Evolutionary conservation across 2,113 vertebrate species (phyloP), one percentile per base, ranked within the genome.

Genomic region (Seriola rivoliana): DNA sequence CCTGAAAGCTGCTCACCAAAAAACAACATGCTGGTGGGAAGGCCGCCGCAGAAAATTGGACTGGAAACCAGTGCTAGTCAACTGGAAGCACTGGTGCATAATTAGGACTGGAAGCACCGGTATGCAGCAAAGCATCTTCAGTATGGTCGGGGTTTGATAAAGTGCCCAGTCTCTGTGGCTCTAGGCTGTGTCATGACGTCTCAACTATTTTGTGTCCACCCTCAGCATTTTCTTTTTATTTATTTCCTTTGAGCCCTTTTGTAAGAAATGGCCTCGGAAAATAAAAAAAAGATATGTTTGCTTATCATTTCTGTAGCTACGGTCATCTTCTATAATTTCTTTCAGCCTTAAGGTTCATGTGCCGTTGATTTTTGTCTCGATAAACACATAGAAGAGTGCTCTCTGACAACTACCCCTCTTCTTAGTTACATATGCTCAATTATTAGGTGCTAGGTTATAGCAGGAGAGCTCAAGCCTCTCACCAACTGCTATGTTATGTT

Each of bases 1-100:
- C 98, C 98, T 11, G 96, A 97, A 84, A 97, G 96, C 71, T 99
- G 98, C 84, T 98, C 98, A 44, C 98, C 98, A 11, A 99, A 99
- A 93, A 99, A 99, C 93, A 98, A 99, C 94, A 96, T 99, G 97
- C 89, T 99, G 62, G 94, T 99, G 73, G 98, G 90, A 82, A 84
- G 63, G 48, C 80, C 21, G 3, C 67, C 2, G 17, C 84, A 72
- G 50, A 69, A 4, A 9, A 72, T 62, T 7, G 62, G 58, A 70
- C 57, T 34, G 54, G 62, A 78, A 19, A 60, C 32, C 11, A 10
- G 1, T 12, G 14, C 52, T 2, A 23, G 50, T 81, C 80, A 67
- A 23, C 32, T 67, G 67, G 78, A 89, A 58, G 62, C 59, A 42
- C 23, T 11, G 32, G 78, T 12, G 74, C 40, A 50, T 60, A 87